Evolutionary conservation across 2,113 vertebrate species (phyloP).

Genomic region (Baryphthengus martii): DNA sequence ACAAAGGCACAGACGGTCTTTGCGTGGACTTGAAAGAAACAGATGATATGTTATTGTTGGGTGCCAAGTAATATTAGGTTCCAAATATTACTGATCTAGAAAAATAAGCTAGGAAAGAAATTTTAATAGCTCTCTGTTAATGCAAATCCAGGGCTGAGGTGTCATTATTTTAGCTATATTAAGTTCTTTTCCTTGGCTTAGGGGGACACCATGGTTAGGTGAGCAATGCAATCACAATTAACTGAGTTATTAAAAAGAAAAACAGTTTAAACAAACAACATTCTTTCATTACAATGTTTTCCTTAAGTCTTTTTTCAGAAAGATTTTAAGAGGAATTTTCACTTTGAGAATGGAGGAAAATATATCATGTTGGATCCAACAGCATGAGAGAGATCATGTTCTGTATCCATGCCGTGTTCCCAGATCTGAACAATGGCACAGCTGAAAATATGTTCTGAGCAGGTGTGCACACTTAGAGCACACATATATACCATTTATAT

Average conservation of each 20-base stretch:
- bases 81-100: neutral
- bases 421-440: neutral
- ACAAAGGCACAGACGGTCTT: neutral
- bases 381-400: neutral
- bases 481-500: neutral
- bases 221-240: neutral
- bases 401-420: fast-evolving
- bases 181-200: neutral
- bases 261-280: neutral
- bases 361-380: neutral
- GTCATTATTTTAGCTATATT: neutral
- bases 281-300: neutral
- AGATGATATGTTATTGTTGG: neutral
- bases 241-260: neutral
- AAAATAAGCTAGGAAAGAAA: neutral
- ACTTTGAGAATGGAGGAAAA: neutral
- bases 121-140: neutral
- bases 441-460: neutral
- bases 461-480: neutral
- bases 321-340: neutral
- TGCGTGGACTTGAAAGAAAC: neutral
- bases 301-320: neutral
- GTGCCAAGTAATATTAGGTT: neutral
- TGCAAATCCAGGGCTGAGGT: neutral
- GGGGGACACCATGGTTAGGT: neutral